A percentile compares a stretch with the other conserved stretches of the same genome.
phyloP scores from a whole-genome alignment of 2,888 invertebrate genomes.

The Acanthosoma haemorrhoidale region DNA sequence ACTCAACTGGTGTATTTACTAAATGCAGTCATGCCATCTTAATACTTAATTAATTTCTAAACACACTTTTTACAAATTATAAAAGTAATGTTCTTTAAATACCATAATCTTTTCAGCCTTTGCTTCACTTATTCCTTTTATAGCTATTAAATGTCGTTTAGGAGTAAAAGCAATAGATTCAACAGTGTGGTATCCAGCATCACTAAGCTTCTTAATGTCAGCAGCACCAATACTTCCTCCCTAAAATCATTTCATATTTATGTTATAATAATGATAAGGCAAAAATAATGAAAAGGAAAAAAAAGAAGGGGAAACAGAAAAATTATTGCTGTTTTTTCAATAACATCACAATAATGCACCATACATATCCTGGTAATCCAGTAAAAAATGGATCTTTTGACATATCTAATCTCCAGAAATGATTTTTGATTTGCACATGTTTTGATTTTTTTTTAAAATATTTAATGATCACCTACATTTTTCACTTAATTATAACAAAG shows the following conservation, averaged over 20 bases:
- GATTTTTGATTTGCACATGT: no score
- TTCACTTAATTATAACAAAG: no score
- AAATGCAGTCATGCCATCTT: no score
- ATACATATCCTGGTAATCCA: no score
- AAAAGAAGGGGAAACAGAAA: no score
- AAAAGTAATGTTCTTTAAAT: background rate
- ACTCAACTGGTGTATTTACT: no score
- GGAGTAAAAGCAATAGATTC: conserved; percentile 94
- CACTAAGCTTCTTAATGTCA: conserved; percentile 89
- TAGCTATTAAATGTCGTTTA: conserved; percentile 77
- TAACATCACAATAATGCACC: no score
- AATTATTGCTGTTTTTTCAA: no score
- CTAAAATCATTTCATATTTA: conserved; percentile 50
- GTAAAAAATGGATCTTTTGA: no score
- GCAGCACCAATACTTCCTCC: conserved; percentile 83
- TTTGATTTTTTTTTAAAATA: no score
- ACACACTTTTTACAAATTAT: background rate
- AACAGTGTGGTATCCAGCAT: conserved; percentile 90
- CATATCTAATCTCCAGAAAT: no score
- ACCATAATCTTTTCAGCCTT: conserved; percentile 91
- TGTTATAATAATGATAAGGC: background rate
- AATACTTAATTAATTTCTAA: background rate
- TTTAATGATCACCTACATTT: no score
- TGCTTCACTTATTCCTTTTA: conserved; percentile 94
- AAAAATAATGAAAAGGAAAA: conserved; percentile 4